Percentiles rank a stretch among this genome's conserved stretches.
phyloP scores from a whole-genome alignment of 2,888 invertebrate species.

The Mythimna ferrago region DNA sequence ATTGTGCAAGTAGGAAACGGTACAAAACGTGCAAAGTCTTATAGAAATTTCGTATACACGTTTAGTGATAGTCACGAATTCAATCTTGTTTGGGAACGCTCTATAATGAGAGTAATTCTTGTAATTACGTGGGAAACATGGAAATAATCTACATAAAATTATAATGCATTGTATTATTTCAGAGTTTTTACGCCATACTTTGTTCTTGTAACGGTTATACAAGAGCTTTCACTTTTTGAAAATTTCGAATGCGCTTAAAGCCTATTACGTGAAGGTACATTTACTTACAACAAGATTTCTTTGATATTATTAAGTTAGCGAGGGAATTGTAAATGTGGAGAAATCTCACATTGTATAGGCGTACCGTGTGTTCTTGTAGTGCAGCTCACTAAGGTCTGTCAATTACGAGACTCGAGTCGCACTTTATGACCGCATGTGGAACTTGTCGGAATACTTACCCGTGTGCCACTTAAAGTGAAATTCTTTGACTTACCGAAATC shows the following conservation, averaged over 20 bases:
- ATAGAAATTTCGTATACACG: conserved; percentile 70
- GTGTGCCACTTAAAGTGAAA: conserved; percentile 67
- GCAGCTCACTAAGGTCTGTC: conserved; percentile 59
- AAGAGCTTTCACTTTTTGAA: conserved; percentile 65
- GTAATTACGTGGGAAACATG: conserved; percentile 65
- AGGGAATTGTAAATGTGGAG: conserved; percentile 59
- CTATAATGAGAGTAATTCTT: conserved; percentile 65
- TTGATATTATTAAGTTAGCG: conserved; percentile 46
- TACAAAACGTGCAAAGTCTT: conserved; percentile 70
- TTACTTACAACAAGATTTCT: conserved; percentile 37
- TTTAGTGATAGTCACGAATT: conserved; percentile 78
- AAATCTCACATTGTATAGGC: conserved; percentile 54
- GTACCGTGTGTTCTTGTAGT: conserved; percentile 41
- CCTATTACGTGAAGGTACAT: conserved; percentile 49
- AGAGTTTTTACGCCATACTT: conserved; percentile 49
- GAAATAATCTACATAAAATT: conserved; percentile 62
- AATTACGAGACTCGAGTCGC: conserved; percentile 63
- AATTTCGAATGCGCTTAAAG: conserved; percentile 55
- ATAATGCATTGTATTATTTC: conserved; percentile 48
- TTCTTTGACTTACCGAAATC: conserved; percentile 63
- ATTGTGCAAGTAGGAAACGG: conserved; percentile 70
- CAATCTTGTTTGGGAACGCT: conserved; percentile 68
- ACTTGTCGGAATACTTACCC: conserved; percentile 62
- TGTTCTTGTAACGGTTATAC: conserved; percentile 58
- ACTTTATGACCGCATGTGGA: conserved; percentile 65